Evolutionary conservation across 2,888 invertebrate genomes (phyloP).

Genomic region (Habroteleia sp.): DNA sequence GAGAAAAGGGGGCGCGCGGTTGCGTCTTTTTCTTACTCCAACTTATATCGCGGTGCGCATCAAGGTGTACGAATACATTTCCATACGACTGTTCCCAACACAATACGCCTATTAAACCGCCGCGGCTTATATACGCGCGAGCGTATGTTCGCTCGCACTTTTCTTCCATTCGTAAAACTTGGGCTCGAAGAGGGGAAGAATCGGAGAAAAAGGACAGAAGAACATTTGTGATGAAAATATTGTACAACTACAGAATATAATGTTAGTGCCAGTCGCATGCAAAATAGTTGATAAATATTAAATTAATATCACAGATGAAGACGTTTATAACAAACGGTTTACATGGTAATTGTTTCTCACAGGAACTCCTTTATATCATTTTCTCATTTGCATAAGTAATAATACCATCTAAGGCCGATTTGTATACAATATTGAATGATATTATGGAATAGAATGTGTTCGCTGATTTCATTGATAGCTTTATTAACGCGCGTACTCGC

Average conservation of each 20-base stretch:
- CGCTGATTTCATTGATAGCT: constrained; percentile 35
- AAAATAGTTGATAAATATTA: constrained; percentile 9
- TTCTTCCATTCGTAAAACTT: constrained; percentile 5
- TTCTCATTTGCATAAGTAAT: constrained; percentile 30
- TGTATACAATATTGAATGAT: constrained; percentile 17
- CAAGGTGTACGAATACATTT: constrained; percentile 76
- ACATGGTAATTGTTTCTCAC: constrained; percentile 26
- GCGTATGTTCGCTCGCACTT: constrained; percentile 34
- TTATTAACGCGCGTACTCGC: constrained; percentile 3
- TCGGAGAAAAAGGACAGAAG: too few relatives aligned
- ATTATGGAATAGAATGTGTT: constrained; percentile 22
- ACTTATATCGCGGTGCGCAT: constrained; percentile 72
- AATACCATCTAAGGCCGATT: constrained; percentile 26
- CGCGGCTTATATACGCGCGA: constrained; percentile 32
- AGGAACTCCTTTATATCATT: constrained; percentile 19
- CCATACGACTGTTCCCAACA: constrained; percentile 72
- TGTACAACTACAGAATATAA: too few relatives aligned
- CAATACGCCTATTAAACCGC: constrained; percentile 73
- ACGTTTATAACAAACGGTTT: constrained; percentile 21
- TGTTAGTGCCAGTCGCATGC: too few relatives aligned
- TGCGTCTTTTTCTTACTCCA: constrained; percentile 65
- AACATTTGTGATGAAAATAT: too few relatives aligned
- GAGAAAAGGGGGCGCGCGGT: constrained; percentile 50
- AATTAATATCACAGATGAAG: constrained; percentile 10
- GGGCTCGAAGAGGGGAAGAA: too few relatives aligned